Evolutionary conservation across 2,888 invertebrate species (phyloP), one percentile per base, ranked within the genome.

Genomic region (Teinopalpus imperialis): DNA sequence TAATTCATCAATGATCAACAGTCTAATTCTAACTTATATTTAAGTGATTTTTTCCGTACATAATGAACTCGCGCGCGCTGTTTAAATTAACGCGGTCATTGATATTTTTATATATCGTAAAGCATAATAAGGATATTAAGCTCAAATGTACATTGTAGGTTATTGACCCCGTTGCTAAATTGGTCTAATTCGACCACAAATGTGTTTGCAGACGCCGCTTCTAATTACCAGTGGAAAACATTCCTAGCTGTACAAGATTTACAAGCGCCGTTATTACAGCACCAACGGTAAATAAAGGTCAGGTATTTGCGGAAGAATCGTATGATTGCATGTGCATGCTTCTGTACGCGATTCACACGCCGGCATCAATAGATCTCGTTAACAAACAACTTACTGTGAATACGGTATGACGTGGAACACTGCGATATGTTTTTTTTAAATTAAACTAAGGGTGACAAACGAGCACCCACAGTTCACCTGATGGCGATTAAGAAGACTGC

Each of bases 11-110:
- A n/a, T n/a, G n/a, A n/a, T n/a, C n/a, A n/a, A n/a, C n/a, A n/a
- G n/a, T n/a, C n/a, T n/a, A n/a, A n/a, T n/a, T n/a, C n/a, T n/a
- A n/a, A n/a, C n/a, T n/a, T n/a, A n/a, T n/a, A n/a, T n/a, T n/a
- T n/a, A n/a, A n/a, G n/a, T n/a, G n/a, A n/a, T n/a, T n/a, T n/a
- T 24, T 8, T 8, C 23, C 4, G 8, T 12, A 16, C 24, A 14
- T 24, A 36, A 43, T 35, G 27, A 26, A 29, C 13, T 13, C 27
- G 7, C 27, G 7, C 24, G 9, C 29, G 43, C 14, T 35, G 27
- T 43, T 43, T 43, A 43, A 43, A n/a, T 27, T 43, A 27, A 43
- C 13, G 34, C 43, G 43, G 35, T 43, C 43, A 27, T 43, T 43
- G 35, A 27, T 35, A 29, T 35, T 13, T 30, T 40, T 21, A 9